Conservation (phyloP, 2,888 invertebrate genomes). For the Tortricodes alternella region DNA sequence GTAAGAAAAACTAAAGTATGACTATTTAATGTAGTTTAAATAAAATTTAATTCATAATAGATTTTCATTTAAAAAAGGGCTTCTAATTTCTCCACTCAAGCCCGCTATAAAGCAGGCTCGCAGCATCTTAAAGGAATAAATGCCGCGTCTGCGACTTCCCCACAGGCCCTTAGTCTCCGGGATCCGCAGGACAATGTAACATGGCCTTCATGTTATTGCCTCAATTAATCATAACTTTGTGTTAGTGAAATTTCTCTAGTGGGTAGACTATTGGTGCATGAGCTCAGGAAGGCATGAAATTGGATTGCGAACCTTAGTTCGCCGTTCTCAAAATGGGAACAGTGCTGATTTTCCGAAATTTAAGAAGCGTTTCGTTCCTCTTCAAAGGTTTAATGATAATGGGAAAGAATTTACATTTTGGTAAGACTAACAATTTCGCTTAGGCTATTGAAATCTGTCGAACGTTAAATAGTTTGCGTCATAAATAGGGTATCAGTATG, state of each 20-base stretch:
- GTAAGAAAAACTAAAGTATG: too few species aligned
- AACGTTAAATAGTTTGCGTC: too few species aligned
- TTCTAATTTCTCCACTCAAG: background rate
- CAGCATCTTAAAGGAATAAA: constrained; percentile 34
- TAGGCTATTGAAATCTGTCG: too few species aligned
- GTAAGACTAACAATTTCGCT: too few species aligned
- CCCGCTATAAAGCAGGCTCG: constrained; percentile 14
- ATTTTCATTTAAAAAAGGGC: background rate
- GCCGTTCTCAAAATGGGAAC: constrained; percentile 62
- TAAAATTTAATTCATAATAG: background rate
- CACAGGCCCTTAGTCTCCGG: constrained; percentile 38
- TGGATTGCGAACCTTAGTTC: constrained; percentile 71
- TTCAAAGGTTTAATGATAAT: background rate
- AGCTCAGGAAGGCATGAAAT: constrained; percentile 79
- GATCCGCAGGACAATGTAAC: constrained; percentile 57
- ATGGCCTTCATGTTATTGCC: constrained; percentile 72
- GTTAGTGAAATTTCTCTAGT: constrained; percentile 78
- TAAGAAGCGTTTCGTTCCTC: constrained; percentile 33
- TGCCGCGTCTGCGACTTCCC: constrained; percentile 29
- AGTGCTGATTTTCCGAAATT: constrained; percentile 60
- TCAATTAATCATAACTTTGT: constrained; percentile 82
- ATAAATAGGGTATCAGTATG: too few species aligned
- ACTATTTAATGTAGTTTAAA: too few species aligned
- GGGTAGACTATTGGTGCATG: constrained; percentile 72
- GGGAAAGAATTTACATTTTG: background rate